A percentile compares a stretch with the other conserved stretches of the same genome.
Conservation (phyloP, 2,888 invertebrate species). For the Nymphalis c-album region DNA sequence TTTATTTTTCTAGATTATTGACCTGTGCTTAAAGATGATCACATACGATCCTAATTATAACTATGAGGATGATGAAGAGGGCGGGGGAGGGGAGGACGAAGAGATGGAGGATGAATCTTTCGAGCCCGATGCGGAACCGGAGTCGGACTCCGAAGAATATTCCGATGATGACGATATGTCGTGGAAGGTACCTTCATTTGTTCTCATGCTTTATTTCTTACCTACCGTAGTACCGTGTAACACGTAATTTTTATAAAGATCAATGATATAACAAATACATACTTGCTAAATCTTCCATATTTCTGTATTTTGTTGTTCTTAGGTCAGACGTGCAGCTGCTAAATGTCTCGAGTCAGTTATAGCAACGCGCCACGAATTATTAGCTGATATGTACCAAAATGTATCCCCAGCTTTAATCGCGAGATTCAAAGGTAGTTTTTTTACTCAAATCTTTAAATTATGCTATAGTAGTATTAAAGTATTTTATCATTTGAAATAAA, state of each 20-base stretch:
- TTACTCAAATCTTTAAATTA: neutral
- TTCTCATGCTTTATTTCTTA: too few species aligned
- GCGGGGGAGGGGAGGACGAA: slow-evolving; percentile 85
- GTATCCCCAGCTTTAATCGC: slow-evolving; percentile 95
- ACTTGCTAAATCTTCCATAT: neutral
- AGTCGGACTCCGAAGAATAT: slow-evolving; percentile 95
- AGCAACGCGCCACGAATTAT: slow-evolving; percentile 93
- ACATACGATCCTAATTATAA: slow-evolving; percentile 99
- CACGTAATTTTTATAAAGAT: neutral
- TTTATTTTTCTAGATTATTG: slow-evolving; percentile 83
- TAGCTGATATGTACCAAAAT: slow-evolving; percentile 92
- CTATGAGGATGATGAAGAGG: slow-evolving; percentile 94
- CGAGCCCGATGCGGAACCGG: slow-evolving; percentile 86
- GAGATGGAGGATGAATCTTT: slow-evolving; percentile 87
- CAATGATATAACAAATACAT: neutral
- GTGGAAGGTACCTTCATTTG: slow-evolving; percentile 87
- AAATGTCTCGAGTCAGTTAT: slow-evolving; percentile 98
- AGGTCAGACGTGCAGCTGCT: slow-evolving; percentile 94
- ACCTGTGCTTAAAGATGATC: slow-evolving; percentile 93
- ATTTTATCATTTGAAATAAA: too few species aligned
- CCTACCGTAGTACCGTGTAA: too few species aligned
- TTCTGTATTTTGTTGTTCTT: neutral
- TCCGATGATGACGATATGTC: slow-evolving; percentile 99
- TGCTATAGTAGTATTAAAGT: too few species aligned
- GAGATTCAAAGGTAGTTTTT: slow-evolving; percentile 91